Base-by-base conservation (phyloP, 1,140 invertebrate genomes). In the Drosophila aff. region DNA sequence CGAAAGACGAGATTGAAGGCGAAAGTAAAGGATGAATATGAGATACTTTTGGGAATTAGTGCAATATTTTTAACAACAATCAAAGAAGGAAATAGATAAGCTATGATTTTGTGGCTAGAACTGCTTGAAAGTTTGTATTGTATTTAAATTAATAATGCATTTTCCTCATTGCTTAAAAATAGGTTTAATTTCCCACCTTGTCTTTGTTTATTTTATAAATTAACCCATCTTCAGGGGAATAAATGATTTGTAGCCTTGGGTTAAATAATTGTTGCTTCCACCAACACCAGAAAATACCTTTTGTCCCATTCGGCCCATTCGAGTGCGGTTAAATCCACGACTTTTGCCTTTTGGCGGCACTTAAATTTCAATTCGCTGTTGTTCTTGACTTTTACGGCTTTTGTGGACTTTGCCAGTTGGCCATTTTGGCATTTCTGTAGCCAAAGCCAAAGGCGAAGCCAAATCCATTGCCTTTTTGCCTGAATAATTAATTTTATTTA, bases 401-500 rank as follows among this genome's bases (percentile, higher is more conserved):
- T 49, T 40, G 67, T 49, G 53, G 68, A 73, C 43, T 60, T 73
- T 73, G 55, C 67, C 64, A 69, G 69, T 46, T 73, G 68, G 67
- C 55, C 50, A 59, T 60, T 72, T 60, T 36, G 67, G 26, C 68
- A 59, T 71, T 58, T 46, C 49, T 50, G 44, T 40, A 47, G 60
- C 36, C 65, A 31, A 31, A 23, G 46, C 33, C 33, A 36, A 36
- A 36, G 52, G 31, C 57, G 21, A 49, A 71, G 50, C 43, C 65
- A 26, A 69, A 58, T 52, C 50, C 53, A 23, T 61, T 69, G 73
- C 57, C 43, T 44, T 77, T 68, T 69, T 59, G 66, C 58, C 76
- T 83, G 81, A 83, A 79, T 83, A 79, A 83, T 83, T 83, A 76
- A 83, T 72, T 79, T 67, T 83, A 79, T 83, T 79, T 83, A 79